phyloP scores from a whole-genome alignment of 1,140 invertebrate genomes.

The Nasonia vitripennis region DNA sequence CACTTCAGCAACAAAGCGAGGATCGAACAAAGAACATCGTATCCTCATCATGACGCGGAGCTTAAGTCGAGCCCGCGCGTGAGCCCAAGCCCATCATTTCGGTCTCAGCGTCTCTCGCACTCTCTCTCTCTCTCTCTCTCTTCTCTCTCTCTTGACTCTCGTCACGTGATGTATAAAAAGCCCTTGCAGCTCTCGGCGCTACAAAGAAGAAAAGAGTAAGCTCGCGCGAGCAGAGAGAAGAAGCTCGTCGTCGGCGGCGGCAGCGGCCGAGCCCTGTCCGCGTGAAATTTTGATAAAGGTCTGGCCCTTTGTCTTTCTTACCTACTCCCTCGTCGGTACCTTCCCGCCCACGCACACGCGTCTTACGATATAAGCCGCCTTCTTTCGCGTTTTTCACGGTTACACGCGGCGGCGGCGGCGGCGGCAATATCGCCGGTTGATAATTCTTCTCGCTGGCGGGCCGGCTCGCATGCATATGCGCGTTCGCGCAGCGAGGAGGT shows the following conservation, averaged over 20 bases:
- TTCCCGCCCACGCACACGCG: neutral
- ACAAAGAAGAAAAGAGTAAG: neutral
- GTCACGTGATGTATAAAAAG: neutral
- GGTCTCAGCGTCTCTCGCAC: neutral
- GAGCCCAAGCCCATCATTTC: neutral
- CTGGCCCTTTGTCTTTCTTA: constrained; percentile 27
- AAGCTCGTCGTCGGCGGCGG: neutral
- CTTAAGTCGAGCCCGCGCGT: neutral
- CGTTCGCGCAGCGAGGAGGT: neutral
- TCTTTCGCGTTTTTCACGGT: constrained; percentile 22
- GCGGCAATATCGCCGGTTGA: constrained; percentile 21
- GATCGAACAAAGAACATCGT: neutral
- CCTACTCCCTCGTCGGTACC: neutral
- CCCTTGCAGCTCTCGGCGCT: too few species aligned
- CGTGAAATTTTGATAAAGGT: constrained; percentile 40
- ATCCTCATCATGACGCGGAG: neutral
- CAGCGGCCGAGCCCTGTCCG: neutral
- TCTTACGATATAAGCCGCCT: neutral
- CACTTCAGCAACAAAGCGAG: neutral
- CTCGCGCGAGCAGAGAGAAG: neutral
- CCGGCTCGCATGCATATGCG: neutral
- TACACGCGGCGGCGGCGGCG: neutral
- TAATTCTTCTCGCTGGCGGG: constrained; percentile 5
- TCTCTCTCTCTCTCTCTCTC: neutral
- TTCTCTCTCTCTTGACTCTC: neutral